Conservation (phyloP, 2,113 vertebrate genomes). For the Perca schrenkii region DNA sequence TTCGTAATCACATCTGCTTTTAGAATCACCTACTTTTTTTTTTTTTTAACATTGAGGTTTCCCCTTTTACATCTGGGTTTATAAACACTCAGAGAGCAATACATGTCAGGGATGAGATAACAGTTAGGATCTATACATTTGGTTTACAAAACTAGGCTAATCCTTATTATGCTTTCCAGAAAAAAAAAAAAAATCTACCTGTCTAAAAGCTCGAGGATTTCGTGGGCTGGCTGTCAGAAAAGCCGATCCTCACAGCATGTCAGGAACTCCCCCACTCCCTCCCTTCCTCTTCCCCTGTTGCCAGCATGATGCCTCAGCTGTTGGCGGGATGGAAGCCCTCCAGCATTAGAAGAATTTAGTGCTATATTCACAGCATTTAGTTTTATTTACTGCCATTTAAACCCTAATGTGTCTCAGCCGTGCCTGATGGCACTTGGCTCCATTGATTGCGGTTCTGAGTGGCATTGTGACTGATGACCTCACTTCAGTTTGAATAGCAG, state of each 20-base stretch:
- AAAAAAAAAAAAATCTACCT: slow-evolving; percentile 14
- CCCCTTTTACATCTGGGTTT: background rate
- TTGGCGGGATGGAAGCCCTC: slow-evolving; percentile 35
- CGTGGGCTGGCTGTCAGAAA: slow-evolving; percentile 43
- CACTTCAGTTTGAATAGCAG: slow-evolving; percentile 45
- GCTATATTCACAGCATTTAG: slow-evolving; percentile 56
- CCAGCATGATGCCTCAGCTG: slow-evolving; percentile 61
- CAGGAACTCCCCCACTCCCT: slow-evolving; percentile 35
- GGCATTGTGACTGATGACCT: slow-evolving; percentile 57
- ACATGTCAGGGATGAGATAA: background rate
- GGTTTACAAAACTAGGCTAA: slow-evolving; percentile 19
- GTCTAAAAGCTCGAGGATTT: slow-evolving; percentile 36
- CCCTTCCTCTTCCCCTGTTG: slow-evolving; percentile 37
- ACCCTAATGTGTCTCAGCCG: slow-evolving; percentile 42
- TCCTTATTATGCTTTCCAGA: slow-evolving; percentile 13
- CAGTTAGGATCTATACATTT: background rate
- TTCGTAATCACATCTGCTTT: slow-evolving; percentile 56
- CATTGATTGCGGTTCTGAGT: slow-evolving; percentile 58
- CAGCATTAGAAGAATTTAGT: slow-evolving; percentile 54
- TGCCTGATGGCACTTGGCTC: slow-evolving; percentile 36
- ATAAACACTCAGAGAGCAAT: background rate
- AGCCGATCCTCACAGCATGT: slow-evolving; percentile 32
- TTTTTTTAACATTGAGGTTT: slow-evolving; percentile 10
- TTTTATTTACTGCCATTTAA: slow-evolving; percentile 65
- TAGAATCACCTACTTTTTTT: slow-evolving; percentile 40